Evolutionary conservation across 2,113 vertebrate genomes (phyloP).

Genomic region (Eulacestoma nigropectus): DNA sequence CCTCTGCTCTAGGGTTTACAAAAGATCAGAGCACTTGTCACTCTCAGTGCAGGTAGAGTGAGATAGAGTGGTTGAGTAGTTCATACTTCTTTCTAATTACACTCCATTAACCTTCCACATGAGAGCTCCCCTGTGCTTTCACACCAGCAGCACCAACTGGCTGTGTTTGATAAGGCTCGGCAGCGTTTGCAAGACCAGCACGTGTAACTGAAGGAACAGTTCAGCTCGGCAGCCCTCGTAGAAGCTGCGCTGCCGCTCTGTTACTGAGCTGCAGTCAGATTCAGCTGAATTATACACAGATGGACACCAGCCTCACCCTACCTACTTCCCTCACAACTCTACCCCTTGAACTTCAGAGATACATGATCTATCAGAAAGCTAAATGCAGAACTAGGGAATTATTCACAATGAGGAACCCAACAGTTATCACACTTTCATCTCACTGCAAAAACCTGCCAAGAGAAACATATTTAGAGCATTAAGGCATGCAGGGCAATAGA

Average conservation of each 20-base stretch:
- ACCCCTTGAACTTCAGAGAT: slow-evolving; percentile 2
- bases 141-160: slow-evolving; percentile 76
- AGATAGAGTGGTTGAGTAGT: slow-evolving; percentile 72
- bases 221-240: slow-evolving; percentile 53
- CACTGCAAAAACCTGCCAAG: background rate
- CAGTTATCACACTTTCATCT: background rate
- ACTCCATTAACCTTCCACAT: slow-evolving; percentile 81
- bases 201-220: slow-evolving; percentile 44
- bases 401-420: background rate
- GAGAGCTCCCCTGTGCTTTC: slow-evolving; percentile 77
- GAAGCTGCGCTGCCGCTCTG: background rate
- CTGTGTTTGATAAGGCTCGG: slow-evolving; percentile 77
- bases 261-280: background rate
- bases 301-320: background rate
- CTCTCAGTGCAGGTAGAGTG: slow-evolving; percentile 70
- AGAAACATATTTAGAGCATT: slow-evolving; percentile 27
- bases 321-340: background rate
- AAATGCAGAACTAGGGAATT: slow-evolving; percentile 23
- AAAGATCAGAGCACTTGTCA: slow-evolving; percentile 77
- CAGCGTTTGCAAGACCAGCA: slow-evolving; percentile 61
- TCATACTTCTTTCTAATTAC: slow-evolving; percentile 85
- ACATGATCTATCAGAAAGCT: background rate
- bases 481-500: slow-evolving; percentile 6
- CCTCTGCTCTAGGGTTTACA: slow-evolving; percentile 72
- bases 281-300: slow-evolving; percentile 29